phyloP scores from a whole-genome alignment of 2,113 vertebrate species.

The Halichoeres trimaculatus region DNA sequence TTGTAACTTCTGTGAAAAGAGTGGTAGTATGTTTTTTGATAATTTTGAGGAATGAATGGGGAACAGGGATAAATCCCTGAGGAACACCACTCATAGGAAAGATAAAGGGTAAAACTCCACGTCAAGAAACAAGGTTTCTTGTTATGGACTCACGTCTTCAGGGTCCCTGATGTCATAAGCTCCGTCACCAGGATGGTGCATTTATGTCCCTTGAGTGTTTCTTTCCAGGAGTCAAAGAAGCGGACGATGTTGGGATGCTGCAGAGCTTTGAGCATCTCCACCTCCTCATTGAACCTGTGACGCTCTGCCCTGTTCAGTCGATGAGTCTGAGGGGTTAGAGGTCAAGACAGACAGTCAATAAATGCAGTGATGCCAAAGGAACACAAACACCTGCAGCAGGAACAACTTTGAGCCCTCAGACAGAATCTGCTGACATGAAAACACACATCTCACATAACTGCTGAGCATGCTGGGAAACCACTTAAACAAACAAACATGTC shows the following conservation, averaged over 20 bases:
- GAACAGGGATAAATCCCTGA: neutral
- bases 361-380: neutral
- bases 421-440: neutral
- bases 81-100: neutral
- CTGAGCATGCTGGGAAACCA: neutral
- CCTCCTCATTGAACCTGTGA: slow-evolving; percentile 93
- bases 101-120: neutral
- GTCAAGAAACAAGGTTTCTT: neutral
- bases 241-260: slow-evolving; percentile 98
- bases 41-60: neutral
- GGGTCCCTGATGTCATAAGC: slow-evolving; percentile 96
- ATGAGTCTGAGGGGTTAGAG: slow-evolving; percentile 80
- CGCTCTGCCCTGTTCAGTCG: slow-evolving; percentile 88
- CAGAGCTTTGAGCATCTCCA: slow-evolving; percentile 95
- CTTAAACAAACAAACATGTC: neutral
- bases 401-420: neutral
- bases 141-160: slow-evolving; percentile 90
- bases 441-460: neutral
- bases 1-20: neutral
- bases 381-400: neutral
- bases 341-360: neutral
- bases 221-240: slow-evolving; percentile 97
- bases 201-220: slow-evolving; percentile 86
- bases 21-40: neutral
- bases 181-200: slow-evolving; percentile 95